Conservation (phyloP, 2,113 vertebrate species). For the Nestor notabilis region DNA sequence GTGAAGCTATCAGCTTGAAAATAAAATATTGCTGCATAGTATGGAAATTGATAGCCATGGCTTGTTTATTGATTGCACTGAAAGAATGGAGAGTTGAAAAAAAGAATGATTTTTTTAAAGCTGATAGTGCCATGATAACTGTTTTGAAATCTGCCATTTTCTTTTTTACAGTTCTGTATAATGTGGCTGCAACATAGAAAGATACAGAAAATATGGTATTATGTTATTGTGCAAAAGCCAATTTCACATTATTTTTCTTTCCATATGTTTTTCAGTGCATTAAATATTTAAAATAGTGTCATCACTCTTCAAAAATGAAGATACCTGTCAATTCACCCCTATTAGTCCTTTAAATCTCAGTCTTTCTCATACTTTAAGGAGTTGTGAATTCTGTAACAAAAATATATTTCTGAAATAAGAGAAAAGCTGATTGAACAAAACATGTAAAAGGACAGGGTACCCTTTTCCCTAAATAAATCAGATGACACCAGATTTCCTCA, state of each 20-base stretch:
- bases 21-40: slow-evolving; percentile 61
- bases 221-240: slow-evolving; percentile 17
- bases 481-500: background rate
- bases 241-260: slow-evolving; percentile 46
- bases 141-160: slow-evolving; percentile 10
- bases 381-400: background rate
- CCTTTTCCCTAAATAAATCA: background rate
- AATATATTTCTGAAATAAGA: background rate
- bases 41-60: slow-evolving; percentile 64
- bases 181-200: background rate
- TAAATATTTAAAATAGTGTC: slow-evolving; percentile 42
- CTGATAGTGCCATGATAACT: background rate
- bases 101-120: slow-evolving; percentile 19
- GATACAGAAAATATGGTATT: slow-evolving; percentile 29
- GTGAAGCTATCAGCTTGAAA: slow-evolving; percentile 53
- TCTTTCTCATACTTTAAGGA: background rate
- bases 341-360: background rate
- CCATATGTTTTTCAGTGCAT: slow-evolving; percentile 36
- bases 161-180: background rate
- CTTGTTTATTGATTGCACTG: slow-evolving; percentile 63
- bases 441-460: fast-evolving
- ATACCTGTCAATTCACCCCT: slow-evolving; percentile 9
- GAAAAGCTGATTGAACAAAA: background rate
- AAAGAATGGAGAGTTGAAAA: background rate
- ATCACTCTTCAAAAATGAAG: background rate